A percentile compares a stretch with the other conserved stretches of the same genome.
These are phyloP conservation scores for Capitella teleta DNA, from an alignment of 1,140 invertebrate genomes.

Conservation along the genomic window DNA sequence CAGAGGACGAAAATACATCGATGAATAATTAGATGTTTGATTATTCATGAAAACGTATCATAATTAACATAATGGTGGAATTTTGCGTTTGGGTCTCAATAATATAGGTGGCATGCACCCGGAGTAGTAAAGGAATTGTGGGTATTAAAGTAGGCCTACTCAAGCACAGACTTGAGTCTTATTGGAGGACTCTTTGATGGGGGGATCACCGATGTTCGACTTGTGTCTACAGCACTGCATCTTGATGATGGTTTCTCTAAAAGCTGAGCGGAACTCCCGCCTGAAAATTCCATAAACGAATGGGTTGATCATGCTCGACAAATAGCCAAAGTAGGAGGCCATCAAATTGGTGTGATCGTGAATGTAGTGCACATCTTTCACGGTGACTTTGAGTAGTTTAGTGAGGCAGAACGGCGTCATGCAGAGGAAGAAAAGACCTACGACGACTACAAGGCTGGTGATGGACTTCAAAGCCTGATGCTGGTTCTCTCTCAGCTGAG, in stretches of 20 bases:
- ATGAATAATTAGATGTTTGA: no score
- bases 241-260: slow-evolving; percentile 1
- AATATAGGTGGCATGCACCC: no score
- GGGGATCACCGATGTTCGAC: no score
- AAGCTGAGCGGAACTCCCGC: slow-evolving; percentile 31
- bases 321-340: slow-evolving; percentile 28
- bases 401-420: slow-evolving; percentile 42
- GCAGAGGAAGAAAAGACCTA: slow-evolving; percentile 34
- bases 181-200: no score
- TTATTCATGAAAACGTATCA: no score
- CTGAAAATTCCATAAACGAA: slow-evolving; percentile 40
- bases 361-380: slow-evolving; percentile 13
- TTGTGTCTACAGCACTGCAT: no score
- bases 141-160: no score
- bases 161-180: no score
- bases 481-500: slow-evolving; percentile 2
- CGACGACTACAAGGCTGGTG: slow-evolving; percentile 32
- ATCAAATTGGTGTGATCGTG: slow-evolving; percentile 26
- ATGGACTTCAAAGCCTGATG: slow-evolving; percentile 30
- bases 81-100: no score
- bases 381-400: slow-evolving; percentile 35
- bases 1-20: no score
- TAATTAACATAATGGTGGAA: no score
- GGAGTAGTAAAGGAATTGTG: no score
- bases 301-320: slow-evolving; percentile 35